A percentile compares a stretch with the other conserved stretches of the same genome.
Evolutionary conservation across 2,888 invertebrate genomes (phyloP).

Genomic region (Perithous albicinctus): DNA sequence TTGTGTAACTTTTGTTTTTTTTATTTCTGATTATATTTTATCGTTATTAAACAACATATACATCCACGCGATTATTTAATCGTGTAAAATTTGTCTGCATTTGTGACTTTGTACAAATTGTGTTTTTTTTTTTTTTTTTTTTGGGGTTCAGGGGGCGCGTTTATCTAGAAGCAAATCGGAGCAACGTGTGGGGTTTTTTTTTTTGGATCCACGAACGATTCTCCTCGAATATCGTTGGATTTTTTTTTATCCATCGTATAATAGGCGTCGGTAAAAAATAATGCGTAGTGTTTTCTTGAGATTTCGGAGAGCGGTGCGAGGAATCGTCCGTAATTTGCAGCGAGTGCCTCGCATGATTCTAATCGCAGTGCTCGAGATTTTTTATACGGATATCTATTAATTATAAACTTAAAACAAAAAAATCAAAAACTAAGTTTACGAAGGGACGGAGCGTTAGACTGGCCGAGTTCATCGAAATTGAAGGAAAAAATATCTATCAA

Average conservation of each 20-base stretch:
- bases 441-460: constrained; percentile 74
- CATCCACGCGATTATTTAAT: constrained; percentile 5
- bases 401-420: constrained; percentile 21
- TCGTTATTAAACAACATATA: constrained; percentile 2
- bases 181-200: constrained; percentile 3
- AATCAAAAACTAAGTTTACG: constrained; percentile 69
- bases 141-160: background rate
- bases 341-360: background rate
- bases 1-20: background rate
- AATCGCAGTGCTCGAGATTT: background rate
- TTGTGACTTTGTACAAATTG: background rate
- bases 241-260: background rate
- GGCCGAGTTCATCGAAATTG: constrained; percentile 62
- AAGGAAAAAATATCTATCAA: constrained; percentile 49
- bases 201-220: constrained; percentile 19
- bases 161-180: background rate
- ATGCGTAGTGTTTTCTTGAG: background rate
- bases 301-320: background rate
- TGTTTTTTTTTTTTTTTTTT: background rate
- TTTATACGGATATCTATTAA: constrained; percentile 68
- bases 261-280: background rate
- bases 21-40: background rate
- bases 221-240: background rate
- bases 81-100: constrained; percentile 5
- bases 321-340: background rate